Percentiles rank a stretch among this genome's conserved stretches.
Evolutionary conservation across 2,888 invertebrate species (phyloP).

Genomic region (Drosophila paracracens): DNA sequence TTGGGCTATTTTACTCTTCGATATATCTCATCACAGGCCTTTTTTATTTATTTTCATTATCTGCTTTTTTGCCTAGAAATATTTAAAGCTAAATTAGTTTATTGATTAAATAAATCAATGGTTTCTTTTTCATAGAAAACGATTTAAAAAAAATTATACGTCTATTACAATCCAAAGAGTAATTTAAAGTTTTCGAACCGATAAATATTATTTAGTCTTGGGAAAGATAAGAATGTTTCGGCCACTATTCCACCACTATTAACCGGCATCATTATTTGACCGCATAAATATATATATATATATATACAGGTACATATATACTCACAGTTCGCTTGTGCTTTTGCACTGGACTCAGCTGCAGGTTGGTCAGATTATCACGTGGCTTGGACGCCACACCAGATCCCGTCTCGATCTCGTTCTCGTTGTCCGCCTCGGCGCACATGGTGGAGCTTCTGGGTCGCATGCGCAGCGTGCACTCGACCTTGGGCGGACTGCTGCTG

Average conservation of each 20-base stretch:
- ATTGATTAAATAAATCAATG: no score
- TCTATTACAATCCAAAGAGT: no score
- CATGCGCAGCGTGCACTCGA: constrained; percentile 78
- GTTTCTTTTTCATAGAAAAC: no score
- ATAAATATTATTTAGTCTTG: neutral
- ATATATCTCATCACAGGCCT: neutral
- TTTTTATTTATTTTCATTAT: no score
- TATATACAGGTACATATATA: neutral
- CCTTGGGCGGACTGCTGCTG: constrained; percentile 52
- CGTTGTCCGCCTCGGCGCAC: constrained; percentile 61
- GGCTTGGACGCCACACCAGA: constrained; percentile 15
- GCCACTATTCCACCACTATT: neutral
- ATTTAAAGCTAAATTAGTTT: no score
- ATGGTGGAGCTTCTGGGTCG: constrained; percentile 82
- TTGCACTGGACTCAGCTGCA: constrained; percentile 81
- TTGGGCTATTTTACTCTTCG: neutral
- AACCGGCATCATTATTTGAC: neutral
- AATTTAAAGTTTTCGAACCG: no score
- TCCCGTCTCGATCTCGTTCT: constrained; percentile 16
- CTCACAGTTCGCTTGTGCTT: constrained; percentile 78
- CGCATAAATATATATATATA: neutral
- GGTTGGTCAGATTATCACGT: constrained; percentile 58
- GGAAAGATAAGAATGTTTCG: neutral
- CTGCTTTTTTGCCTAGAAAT: no score
- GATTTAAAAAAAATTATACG: no score